These are phyloP conservation scores for Dendropsophus ebraccatus DNA, from an alignment of 2,113 vertebrate species.

Conservation along the genomic window DNA sequence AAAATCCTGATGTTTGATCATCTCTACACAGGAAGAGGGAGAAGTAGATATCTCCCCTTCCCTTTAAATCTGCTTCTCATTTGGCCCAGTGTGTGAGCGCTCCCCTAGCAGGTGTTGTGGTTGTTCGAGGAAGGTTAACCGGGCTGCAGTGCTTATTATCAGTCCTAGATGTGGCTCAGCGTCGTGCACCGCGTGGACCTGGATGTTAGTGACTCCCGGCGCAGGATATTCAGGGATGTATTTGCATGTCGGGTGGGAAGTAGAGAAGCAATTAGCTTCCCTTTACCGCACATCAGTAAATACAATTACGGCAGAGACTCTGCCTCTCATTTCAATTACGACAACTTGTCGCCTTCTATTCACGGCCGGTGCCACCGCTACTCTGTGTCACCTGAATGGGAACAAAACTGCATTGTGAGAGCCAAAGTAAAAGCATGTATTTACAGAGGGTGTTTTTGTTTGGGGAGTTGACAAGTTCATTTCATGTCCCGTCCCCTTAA, in stretches of 20 bases:
- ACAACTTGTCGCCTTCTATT: constrained; percentile 3
- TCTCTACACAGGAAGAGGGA: too few species aligned
- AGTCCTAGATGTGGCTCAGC: too few species aligned
- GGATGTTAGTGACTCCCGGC: not conserved
- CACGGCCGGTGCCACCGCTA: not conserved
- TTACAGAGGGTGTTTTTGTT: constrained; percentile 4
- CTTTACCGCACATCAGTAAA: constrained; percentile 29
- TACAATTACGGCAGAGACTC: not conserved
- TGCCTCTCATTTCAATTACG: constrained; percentile 12
- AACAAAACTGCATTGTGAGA: too few species aligned
- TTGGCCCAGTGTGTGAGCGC: too few species aligned
- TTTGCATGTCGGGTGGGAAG: not conserved
- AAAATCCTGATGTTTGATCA: too few species aligned
- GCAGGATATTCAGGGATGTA: not conserved
- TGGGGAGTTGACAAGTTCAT: not conserved
- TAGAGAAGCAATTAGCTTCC: constrained; percentile 7
- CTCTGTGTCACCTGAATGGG: not conserved
- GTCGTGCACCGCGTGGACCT: too few species aligned
- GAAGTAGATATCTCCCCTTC: too few species aligned
- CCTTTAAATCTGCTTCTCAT: too few species aligned
- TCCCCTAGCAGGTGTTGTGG: too few species aligned
- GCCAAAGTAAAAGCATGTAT: too few species aligned
- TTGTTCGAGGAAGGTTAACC: too few species aligned
- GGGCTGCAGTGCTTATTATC: too few species aligned
- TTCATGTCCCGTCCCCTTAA: not conserved